Conservation (phyloP, 2,797 vertebrate species). For the Hoplostethus mediterraneus region DNA sequence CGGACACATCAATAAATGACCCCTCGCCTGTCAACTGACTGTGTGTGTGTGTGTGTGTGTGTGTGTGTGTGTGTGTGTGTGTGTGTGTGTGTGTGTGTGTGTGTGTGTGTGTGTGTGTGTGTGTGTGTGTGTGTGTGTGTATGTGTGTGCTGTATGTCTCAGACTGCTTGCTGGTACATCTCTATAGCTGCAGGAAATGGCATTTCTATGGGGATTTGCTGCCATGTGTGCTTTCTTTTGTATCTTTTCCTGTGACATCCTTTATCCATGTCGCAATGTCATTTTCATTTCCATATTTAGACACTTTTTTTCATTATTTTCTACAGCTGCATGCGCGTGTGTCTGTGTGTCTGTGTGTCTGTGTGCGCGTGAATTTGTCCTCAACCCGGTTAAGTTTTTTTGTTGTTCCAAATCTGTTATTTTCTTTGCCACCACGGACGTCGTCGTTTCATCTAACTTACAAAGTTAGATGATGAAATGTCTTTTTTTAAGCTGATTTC, state of each 20-base stretch:
- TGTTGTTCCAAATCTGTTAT: neutral
- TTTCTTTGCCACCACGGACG: neutral
- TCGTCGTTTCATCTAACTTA: too few species aligned
- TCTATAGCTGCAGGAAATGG: slow-evolving; percentile 21
- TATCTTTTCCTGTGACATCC: slow-evolving; percentile 1
- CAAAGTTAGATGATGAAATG: too few species aligned
- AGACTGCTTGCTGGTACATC: slow-evolving; percentile 4
- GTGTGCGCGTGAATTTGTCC: too few species aligned
- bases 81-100: slow-evolving; percentile 10
- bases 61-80: slow-evolving; percentile 8
- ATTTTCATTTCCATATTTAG: too few species aligned
- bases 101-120: neutral
- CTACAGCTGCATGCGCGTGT: neutral
- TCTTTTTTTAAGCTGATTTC: neutral
- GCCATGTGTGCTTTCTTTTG: slow-evolving; percentile 10
- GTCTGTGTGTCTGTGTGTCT: too few species aligned
- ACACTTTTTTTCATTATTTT: too few species aligned
- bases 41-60: neutral
- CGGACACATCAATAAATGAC: too few species aligned
- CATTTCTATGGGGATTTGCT: slow-evolving; percentile 33
- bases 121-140: slow-evolving; percentile 3
- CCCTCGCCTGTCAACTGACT: too few species aligned
- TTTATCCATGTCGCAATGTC: neutral
- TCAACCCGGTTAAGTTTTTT: too few species aligned
- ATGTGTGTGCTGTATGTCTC: slow-evolving; percentile 9